Evolutionary conservation across 1,140 invertebrate genomes (phyloP), one percentile per base, ranked within the genome.

Genomic region (Pectinophora gossypiella): DNA sequence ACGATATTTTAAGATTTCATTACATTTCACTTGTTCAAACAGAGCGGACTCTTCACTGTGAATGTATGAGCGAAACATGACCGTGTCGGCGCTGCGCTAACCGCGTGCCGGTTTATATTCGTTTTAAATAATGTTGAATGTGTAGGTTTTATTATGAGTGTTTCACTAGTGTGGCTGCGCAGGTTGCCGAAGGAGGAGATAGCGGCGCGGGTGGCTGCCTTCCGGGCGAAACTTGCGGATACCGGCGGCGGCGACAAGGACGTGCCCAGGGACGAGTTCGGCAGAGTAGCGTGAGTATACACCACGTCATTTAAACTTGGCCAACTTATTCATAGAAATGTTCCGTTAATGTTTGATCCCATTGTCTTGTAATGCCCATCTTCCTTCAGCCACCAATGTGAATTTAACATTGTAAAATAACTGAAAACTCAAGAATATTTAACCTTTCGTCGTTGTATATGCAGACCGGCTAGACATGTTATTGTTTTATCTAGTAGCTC

Each of bases 121-220:
- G 42, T 44, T 44, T 44, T 44, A 16, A 40, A 32, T 32, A n/a
- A 32, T 32, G 27, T 9, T 32, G n/a, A n/a, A n/a, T n/a, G n/a
- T n/a, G 27, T 1, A 32, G 2, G 1, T 40, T 15, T 19, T 20
- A 19, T 77, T 74, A 85, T 85, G 81, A 84, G 75, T 53, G 75
- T 87, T 9, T 87, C 81, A 12, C 53, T 85, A 75, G 80, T 87
- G 27, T 82, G 77, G 80, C 65, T 89, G 63, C 88, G 73, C 70
- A 95, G 95, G 73, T 94, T 93, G 79, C 89, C 90, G 38, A 90
- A 92, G 67, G 94, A 95, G 67, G 93, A 95, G 75, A 95, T 97
- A 57, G 91, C 93, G 58, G 89, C 91, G 63, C 95, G 96, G 68
- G 93, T 98, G 36, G 90, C 92, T 19, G 92, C 93, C 38, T 97